Base-by-base conservation (phyloP, 2,888 invertebrate species). In the Teleiodes luculella region DNA sequence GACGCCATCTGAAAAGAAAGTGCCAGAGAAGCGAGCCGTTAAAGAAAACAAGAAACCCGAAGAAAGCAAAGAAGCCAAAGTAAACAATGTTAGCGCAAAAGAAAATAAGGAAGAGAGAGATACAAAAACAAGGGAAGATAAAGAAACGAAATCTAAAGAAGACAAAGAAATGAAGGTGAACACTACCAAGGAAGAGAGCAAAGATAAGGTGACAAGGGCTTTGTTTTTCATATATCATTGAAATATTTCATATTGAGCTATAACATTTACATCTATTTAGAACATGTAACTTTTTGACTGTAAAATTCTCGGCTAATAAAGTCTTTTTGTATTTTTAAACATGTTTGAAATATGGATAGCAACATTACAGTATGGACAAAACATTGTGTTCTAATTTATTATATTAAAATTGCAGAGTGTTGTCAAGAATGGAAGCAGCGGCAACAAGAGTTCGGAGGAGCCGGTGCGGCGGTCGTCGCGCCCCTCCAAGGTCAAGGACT, bases 401-500 rank as follows among this genome's bases (percentile, higher is more conserved):
- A n/a, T 28, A 45, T 31, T 48, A 56, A 16, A 39, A 3, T 72
- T 73, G 33, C 68, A 87, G 86, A 71, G 47, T 55, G 55, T 65
- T n/a, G 59, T 81, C 1, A 86, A 85, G 61, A 87, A 86, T 57
- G 86, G 83, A 0, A 70, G 43, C 28, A 83, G 80, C 0, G 78
- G 75, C 37, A 58, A 52, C 24, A 43, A 43, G 13, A 43, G 43
- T 13, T 10, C 43, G n/a, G 43, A 43, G 43, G 43, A 43, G 3
- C 67, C 68, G 0, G 72, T 91, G 1, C 83, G 91, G 11, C 78
- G 91, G 1, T 91, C 91, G 0, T 83, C 86, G 20, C 76, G 91
- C 18, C 84, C 86, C 1, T 84, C 83, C 0, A 91, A 91, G 68
- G 83, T 91, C 7, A 91, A 89, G 68, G 90, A 91, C 65, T 92